These are phyloP conservation scores for Corella eumyota DNA, from an alignment of 23 tunicate genomes.

Conservation along the genomic window DNA sequence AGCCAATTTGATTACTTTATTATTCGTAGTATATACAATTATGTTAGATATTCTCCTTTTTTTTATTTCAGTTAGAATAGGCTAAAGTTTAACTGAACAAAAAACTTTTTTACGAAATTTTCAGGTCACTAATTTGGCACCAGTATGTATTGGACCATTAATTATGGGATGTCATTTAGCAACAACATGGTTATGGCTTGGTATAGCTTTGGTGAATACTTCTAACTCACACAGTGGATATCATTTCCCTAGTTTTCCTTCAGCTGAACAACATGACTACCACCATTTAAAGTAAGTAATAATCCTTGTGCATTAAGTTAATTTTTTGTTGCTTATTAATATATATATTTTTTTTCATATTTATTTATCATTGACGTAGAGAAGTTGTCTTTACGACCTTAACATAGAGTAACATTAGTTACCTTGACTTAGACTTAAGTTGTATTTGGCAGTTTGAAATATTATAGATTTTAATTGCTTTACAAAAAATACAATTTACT, in stretches of 20 bases:
- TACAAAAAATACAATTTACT: no score
- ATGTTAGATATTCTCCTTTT: no score
- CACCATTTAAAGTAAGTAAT: conserved; percentile 32
- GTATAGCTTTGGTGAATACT: conserved; percentile 13
- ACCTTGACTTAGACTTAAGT: no score
- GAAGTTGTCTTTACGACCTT: no score
- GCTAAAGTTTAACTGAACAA: neutral
- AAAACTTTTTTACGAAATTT: neutral
- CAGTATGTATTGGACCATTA: conserved; percentile 11
- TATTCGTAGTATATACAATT: neutral
- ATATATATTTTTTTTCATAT: neutral
- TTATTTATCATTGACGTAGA: no score
- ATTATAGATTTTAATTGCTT: no score
- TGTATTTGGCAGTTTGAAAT: no score
- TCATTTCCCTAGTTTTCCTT: conserved; percentile 22
- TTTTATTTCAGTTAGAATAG: no score
- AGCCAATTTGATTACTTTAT: no score
- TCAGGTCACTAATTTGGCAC: conserved; percentile 20
- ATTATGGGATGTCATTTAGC: conserved; percentile 24
- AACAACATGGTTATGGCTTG: conserved; percentile 20
- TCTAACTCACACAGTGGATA: conserved; percentile 38
- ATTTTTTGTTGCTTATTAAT: neutral
- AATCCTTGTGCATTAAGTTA: neutral
- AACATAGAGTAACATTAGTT: no score
- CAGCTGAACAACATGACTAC: conserved; percentile 36